Percentiles rank a stretch among this genome's conserved stretches.
Conservation (phyloP, 1,140 invertebrate genomes). For the Ericerus pela region DNA sequence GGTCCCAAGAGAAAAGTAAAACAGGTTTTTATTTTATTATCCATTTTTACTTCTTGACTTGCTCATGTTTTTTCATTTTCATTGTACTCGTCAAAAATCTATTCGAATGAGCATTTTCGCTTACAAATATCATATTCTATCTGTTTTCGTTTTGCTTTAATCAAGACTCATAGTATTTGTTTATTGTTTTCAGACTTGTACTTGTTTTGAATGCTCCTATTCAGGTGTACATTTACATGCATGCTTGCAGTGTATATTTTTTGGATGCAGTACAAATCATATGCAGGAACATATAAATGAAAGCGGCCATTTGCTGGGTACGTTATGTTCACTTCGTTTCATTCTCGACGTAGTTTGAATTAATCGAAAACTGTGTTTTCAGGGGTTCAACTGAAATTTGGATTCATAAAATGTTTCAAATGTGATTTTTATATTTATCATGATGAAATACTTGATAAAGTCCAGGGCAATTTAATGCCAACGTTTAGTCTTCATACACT, state of each 20-base stretch:
- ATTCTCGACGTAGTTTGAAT: background rate
- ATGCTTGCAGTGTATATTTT: slow-evolving; percentile 14
- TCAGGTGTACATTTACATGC: background rate
- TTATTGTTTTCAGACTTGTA: background rate
- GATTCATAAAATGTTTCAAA: background rate
- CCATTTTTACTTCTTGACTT: background rate
- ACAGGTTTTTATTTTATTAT: background rate
- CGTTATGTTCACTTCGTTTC: background rate
- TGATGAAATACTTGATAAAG: slow-evolving; percentile 5
- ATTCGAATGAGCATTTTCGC: no score
- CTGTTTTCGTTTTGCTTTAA: no score
- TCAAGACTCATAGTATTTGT: no score
- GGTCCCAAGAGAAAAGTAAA: background rate
- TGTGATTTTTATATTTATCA: slow-evolving; percentile 16
- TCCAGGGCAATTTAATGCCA: background rate
- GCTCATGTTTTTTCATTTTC: no score
- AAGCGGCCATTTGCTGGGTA: slow-evolving; percentile 8
- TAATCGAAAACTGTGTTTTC: background rate
- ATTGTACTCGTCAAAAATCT: no score
- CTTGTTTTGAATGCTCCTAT: background rate
- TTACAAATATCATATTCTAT: no score
- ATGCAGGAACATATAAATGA: background rate
- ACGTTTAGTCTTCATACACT: slow-evolving; percentile 8
- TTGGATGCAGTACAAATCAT: slow-evolving; percentile 10
- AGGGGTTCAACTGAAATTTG: slow-evolving; percentile 1